Evolutionary conservation across 1,140 invertebrate genomes (phyloP), one percentile per base, ranked within the genome.

Genomic region (Gonatopus flavifemur): DNA sequence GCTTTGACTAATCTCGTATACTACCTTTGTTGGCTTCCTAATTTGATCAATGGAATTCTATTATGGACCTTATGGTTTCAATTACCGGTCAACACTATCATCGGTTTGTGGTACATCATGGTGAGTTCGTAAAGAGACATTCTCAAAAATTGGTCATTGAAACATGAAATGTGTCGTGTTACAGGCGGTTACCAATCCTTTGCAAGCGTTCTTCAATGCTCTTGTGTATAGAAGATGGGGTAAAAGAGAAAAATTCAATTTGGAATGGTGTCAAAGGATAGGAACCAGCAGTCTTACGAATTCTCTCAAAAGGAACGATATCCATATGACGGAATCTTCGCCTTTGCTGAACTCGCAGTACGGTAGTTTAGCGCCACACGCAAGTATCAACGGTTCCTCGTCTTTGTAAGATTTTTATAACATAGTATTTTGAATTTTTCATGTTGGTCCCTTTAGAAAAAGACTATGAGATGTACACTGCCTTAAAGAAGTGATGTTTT

Each of bases 21-120:
- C 71, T 91, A 89, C 64, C 52, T 90, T 15, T 92, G 90, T 64
- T 92, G 90, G 90, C 51, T 88, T 31, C 89, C 90, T 9, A 92
- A 92, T 76, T 67, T 92, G 13, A 75, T 91, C 5, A 91, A 89
- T 69, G 88, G 86, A 7, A 67, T 90, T 37, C 65, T 91, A 9
- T 62, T 92, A 5, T 91, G 89, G 88, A 84, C 82, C 1, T 77
- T 87, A 48, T 91, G 88, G 89, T 84, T 86, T 55, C 74, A 86
- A 48, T 76, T 90, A 40, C 88, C 88, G 3, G 74, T 81, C 9
- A 83, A 80, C 63, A 72, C 84, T 9, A 81, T 91, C n/a, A 82
- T 89, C 32, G 75, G 72, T 43, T 69, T 89, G 20, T 91, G 89
- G 89, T 90, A 91, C 63, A 81, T 88, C 31, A 92, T 91, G 89